Conservation (phyloP, 64 coral and sea anemone species). For the Montipora capricornis region DNA sequence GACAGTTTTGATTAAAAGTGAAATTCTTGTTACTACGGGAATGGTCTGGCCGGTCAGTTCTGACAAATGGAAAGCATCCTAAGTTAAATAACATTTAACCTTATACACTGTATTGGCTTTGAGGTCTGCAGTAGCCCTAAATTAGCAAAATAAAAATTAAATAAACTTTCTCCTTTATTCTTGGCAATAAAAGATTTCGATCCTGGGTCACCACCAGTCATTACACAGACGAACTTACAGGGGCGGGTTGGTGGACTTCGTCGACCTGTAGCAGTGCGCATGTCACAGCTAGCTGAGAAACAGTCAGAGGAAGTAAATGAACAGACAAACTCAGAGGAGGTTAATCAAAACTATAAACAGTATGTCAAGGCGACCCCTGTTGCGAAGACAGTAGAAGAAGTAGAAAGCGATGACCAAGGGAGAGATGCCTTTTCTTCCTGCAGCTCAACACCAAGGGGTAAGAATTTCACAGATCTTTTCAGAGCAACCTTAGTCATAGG, state of each 20-base stretch:
- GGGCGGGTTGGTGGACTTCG: constrained; percentile 22
- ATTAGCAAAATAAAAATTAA: too few species aligned
- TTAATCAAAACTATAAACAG: constrained; percentile 65
- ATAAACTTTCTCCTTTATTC: background rate
- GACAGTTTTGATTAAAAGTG: too few species aligned
- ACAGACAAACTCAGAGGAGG: background rate
- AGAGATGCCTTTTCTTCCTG: constrained; percentile 10
- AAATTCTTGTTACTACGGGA: too few species aligned
- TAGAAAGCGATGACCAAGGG: constrained; percentile 18
- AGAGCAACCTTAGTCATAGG: background rate
- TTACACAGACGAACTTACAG: background rate
- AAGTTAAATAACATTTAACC: too few species aligned
- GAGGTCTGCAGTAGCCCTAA: too few species aligned
- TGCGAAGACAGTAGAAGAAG: background rate
- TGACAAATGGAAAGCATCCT: too few species aligned
- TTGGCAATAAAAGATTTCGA: constrained; percentile 15
- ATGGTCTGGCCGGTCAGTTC: too few species aligned
- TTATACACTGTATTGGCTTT: too few species aligned
- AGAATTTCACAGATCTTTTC: background rate
- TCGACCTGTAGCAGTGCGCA: constrained; percentile 66
- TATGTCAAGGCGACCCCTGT: constrained; percentile 47
- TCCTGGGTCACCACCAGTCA: constrained; percentile 55
- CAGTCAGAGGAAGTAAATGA: constrained; percentile 30
- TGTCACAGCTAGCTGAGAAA: constrained; percentile 57
- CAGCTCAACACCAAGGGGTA: constrained; percentile 45